Evolutionary conservation across 2,888 invertebrate genomes (phyloP).

Genomic region (Yponomeuta sedellus): DNA sequence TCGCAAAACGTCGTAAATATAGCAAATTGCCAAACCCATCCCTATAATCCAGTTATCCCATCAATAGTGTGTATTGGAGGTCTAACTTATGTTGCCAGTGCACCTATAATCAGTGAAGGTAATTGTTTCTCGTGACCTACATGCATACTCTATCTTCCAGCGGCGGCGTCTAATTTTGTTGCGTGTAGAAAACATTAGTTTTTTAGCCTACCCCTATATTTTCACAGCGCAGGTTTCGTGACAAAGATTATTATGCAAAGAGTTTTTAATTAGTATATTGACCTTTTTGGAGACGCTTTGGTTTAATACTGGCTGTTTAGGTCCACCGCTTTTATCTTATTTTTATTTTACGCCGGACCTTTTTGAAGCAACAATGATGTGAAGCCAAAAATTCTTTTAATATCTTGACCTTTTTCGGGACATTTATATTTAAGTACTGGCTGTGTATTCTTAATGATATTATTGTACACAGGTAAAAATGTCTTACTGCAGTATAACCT

Average conservation of each 20-base stretch:
- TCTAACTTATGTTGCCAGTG: slow-evolving; percentile 11
- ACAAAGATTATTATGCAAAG: not conserved
- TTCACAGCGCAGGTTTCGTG: not conserved
- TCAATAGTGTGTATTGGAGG: slow-evolving; percentile 15
- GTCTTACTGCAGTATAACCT: too few species aligned
- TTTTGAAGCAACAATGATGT: too few species aligned
- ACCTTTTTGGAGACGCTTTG: not conserved
- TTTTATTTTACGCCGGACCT: not conserved
- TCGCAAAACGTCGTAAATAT: not conserved
- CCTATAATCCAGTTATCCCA: slow-evolving; percentile 10
- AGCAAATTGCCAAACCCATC: slow-evolving; percentile 1
- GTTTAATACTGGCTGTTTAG: not conserved
- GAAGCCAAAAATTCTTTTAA: too few species aligned
- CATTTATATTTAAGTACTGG: too few species aligned
- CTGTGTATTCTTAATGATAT: too few species aligned
- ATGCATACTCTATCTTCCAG: slow-evolving; percentile 20
- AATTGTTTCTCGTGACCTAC: slow-evolving; percentile 43
- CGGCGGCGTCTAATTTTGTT: slow-evolving; percentile 2
- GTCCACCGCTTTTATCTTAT: not conserved
- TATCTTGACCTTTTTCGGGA: too few species aligned
- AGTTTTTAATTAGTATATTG: not conserved
- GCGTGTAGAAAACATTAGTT: slow-evolving; percentile 17
- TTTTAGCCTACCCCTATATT: slow-evolving; percentile 16
- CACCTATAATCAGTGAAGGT: slow-evolving; percentile 21
- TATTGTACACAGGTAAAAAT: too few species aligned